Evolutionary conservation across 2,797 vertebrate species (phyloP), one percentile per base, ranked within the genome.

Genomic region (Megalops cyprinoides): DNA sequence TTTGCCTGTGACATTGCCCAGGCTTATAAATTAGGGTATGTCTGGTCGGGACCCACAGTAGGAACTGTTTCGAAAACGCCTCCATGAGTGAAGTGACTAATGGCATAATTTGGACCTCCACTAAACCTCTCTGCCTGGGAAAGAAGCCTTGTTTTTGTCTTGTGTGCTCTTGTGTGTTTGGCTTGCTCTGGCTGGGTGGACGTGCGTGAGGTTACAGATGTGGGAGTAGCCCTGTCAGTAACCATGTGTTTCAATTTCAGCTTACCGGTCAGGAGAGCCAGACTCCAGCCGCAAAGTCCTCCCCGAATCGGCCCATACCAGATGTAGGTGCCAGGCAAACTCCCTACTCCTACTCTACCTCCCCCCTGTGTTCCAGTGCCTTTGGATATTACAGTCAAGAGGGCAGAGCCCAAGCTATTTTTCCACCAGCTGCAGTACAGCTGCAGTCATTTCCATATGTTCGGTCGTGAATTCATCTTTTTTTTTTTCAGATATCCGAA

Each of bases 261-360:
- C 85, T 1, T 85, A 92, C 62, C 89, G 90, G 71, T 37, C 90
- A 67, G 9, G 87, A 37, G 93, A 94, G 39, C 83, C 87, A 20
- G 92, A 94, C 6, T 83, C 77, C 71, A 82, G 31, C 81, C 91
- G 86, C 56, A 94, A 90, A 86, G 76, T 69, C n/a, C 65, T 87
- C 4, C 34, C 90, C 82, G 93, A 93, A 42, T 81, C 84, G 23
- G 79, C 84, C 56, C 88, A 87, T 3, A 90, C 88, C 5, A 89
- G 87, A 94, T 94, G 94, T 95, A 84, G 85, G 84, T 80, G 49
- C 42, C 28, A 28, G n/a, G 8, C 12, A 25, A 12, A 12, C 28
- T 10, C 60, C 60, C 9, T n/a, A 56, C 48, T 7, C 12, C 34
- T 34, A 15, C 55, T 8, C 20, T 14, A 7, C 46, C 20, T 9